Evolutionary conservation across 1,140 invertebrate genomes (phyloP).

Genomic region (Sarcophaga bullata): DNA sequence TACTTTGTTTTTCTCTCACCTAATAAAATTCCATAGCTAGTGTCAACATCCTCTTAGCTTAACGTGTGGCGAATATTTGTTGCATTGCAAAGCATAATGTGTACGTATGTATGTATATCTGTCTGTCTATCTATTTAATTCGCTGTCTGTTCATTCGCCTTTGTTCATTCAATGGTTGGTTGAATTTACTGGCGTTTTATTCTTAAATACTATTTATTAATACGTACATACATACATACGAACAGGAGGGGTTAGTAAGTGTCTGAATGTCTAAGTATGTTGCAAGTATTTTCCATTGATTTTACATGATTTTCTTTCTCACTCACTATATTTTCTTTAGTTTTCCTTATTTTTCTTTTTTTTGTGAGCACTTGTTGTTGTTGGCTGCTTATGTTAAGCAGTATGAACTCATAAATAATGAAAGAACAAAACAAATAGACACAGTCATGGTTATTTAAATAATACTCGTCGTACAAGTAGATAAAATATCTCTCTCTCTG

Average conservation of each 20-base stretch:
- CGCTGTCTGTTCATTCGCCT: background rate
- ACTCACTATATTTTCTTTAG: background rate
- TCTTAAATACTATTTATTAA: background rate
- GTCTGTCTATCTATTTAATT: too few relatives aligned
- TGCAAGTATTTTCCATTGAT: too few relatives aligned
- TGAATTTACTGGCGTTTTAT: constrained; percentile 13
- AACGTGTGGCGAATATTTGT: constrained; percentile 3
- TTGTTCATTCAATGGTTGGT: constrained; percentile 18
- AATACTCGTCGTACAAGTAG: too few relatives aligned
- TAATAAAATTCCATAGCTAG: background rate
- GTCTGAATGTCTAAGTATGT: too few relatives aligned
- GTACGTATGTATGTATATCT: too few relatives aligned
- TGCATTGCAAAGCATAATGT: too few relatives aligned
- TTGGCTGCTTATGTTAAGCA: background rate
- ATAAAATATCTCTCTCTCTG: too few relatives aligned
- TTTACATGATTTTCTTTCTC: too few relatives aligned
- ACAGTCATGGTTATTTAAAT: too few relatives aligned
- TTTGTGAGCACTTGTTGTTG: background rate
- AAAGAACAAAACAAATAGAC: background rate
- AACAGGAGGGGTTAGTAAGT: too few relatives aligned
- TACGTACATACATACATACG: background rate
- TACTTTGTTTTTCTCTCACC: background rate
- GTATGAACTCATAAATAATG: constrained; percentile 16
- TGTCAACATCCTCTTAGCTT: background rate
- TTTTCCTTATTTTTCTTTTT: background rate